These are phyloP conservation scores for Chelonus insularis DNA, from an alignment of 1,140 invertebrate genomes.

Conservation along the genomic window DNA sequence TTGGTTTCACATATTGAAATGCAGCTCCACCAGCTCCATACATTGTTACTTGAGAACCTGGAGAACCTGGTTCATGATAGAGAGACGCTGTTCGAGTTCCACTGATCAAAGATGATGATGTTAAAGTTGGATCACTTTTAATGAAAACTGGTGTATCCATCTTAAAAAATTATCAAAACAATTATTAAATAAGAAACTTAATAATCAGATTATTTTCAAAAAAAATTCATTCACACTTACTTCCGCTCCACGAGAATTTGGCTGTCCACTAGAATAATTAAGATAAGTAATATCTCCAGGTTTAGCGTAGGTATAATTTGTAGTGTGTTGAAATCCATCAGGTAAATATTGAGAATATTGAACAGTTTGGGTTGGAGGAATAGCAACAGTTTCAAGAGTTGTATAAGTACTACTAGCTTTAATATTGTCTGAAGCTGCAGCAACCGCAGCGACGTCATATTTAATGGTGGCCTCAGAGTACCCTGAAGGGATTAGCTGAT, in stretches of 20 bases:
- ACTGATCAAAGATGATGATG: constrained; percentile 59
- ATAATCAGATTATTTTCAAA: no score
- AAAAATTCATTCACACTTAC: no score
- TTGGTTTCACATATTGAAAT: constrained; percentile 56
- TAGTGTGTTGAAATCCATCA: constrained; percentile 47
- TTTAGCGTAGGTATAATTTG: constrained; percentile 48
- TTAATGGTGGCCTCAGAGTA: constrained; percentile 40
- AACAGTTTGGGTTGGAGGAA: constrained; percentile 43
- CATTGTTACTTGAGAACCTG: constrained; percentile 61
- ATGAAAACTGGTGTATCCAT: constrained; percentile 53
- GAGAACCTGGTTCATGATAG: constrained; percentile 62
- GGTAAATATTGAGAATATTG: constrained; percentile 49
- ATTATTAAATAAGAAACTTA: no score
- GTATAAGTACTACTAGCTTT: constrained; percentile 54
- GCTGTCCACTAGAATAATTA: constrained; percentile 46
- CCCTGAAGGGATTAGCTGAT: constrained; percentile 37
- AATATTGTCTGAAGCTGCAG: constrained; percentile 41
- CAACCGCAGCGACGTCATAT: constrained; percentile 39
- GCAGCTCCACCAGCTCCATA: constrained; percentile 57
- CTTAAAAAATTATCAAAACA: constrained; percentile 30
- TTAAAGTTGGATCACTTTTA: constrained; percentile 64
- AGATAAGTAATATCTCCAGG: constrained; percentile 42
- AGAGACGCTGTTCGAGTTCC: constrained; percentile 47
- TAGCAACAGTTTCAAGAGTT: constrained; percentile 51
- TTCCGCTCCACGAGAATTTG: constrained; percentile 40